Evolutionary conservation across 2,113 vertebrate genomes (phyloP), one percentile per base, ranked within the genome.

Genomic region (Mesitornis unicolor): DNA sequence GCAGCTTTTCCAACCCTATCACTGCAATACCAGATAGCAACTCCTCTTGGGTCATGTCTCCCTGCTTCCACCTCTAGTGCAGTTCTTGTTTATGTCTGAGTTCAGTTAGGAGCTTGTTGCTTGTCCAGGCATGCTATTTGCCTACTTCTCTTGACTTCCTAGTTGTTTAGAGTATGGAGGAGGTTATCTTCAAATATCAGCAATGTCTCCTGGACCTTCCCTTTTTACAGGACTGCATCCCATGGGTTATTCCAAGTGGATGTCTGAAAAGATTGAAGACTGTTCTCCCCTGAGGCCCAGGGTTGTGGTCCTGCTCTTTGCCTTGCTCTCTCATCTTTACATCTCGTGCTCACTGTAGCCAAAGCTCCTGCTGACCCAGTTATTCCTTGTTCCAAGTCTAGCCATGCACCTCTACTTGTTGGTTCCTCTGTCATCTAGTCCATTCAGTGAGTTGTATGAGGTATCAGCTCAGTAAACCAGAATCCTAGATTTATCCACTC

Each of bases 161-260:
- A 10, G 9, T 7, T 70, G 3, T 7, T 59, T 48, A 45, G 15
- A 73, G 1, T 5, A 42, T 89, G 10, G 13, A 51, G 17, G 4
- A 17, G 0, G 1, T 22, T 84, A 33, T 50, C 6, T 7, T 69
- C 0, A 0, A 73, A 74, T 56, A 45, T 21, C 10, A 48, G 5
- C 5, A 50, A 45, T 15, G 1, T 67, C 21, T 71, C 4, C 16
- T 15, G 17, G 25, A 56, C 8, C 2, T 3, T 2, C 6, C 2
- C 2, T 60, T 84, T 80, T 79, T 84, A 28, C 25, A 77, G 29
- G 15, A 16, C 10, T 89, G 10, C 5, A 43, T 68, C 7, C 9
- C 6, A 24, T 26, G 5, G 20, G 38, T 65, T 74, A 26, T 84
- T 82, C 33, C 43, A 45, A 57, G 24, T 16, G 59, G 40, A 60